Percentiles rank a stretch among this genome's conserved stretches.
Evolutionary conservation across 2,888 invertebrate genomes (phyloP).

Genomic region (Cybosia mesomella): DNA sequence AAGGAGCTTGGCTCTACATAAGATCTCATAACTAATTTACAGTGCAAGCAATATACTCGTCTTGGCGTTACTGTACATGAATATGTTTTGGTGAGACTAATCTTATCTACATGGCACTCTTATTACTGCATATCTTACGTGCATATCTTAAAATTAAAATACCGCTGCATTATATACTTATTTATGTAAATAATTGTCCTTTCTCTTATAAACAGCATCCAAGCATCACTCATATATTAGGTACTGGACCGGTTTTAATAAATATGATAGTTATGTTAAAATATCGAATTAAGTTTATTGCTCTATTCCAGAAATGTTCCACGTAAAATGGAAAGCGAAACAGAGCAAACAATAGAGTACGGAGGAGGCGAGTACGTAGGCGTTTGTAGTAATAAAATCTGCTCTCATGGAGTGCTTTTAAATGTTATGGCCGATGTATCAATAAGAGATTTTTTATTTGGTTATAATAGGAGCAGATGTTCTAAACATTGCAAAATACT

Average conservation of each 20-base stretch:
- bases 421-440: neutral
- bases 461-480: no score
- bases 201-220: neutral
- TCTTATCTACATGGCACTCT: neutral
- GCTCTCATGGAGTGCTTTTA: neutral
- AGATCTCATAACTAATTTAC: neutral
- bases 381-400: neutral
- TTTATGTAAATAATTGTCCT: neutral
- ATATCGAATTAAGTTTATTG: neutral
- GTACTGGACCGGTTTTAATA: neutral
- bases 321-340: neutral
- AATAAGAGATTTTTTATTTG: no score
- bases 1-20: neutral
- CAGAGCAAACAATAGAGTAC: neutral
- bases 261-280: neutral
- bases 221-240: neutral
- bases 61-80: neutral
- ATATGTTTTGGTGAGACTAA: neutral
- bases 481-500: no score
- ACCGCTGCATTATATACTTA: neutral
- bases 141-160: conserved; percentile 2
- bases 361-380: neutral
- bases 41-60: neutral
- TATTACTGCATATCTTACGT: neutral
- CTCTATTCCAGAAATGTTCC: neutral